A percentile compares a stretch with the other conserved stretches of the same genome.
phyloP scores from a whole-genome alignment of 2,113 vertebrate genomes.

The Ahaetulla prasina region DNA sequence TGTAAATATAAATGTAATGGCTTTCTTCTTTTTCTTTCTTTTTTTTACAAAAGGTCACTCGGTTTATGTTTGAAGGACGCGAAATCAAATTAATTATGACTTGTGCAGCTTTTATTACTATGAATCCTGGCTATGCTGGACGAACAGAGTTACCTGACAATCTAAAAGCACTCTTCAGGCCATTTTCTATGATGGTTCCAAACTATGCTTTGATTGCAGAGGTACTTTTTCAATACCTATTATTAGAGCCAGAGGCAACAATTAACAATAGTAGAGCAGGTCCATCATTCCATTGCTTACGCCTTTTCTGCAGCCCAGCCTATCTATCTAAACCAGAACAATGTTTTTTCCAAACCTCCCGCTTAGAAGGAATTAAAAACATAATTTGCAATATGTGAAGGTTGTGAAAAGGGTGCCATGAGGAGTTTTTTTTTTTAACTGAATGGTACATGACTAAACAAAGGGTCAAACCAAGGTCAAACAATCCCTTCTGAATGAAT shows the following conservation, averaged over 20 bases:
- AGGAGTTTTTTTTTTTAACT: neutral
- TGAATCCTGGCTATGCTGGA: conserved; percentile 88
- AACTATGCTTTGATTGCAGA: conserved; percentile 87
- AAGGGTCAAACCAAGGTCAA: neutral
- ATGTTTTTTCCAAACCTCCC: neutral
- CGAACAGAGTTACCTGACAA: conserved; percentile 86
- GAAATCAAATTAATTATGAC: conserved; percentile 85
- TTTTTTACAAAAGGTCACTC: conserved; percentile 68
- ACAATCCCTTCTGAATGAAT: neutral
- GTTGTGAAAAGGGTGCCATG: neutral
- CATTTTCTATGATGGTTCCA: conserved; percentile 88
- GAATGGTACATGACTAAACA: neutral
- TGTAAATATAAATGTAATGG: neutral
- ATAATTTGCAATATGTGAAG: neutral
- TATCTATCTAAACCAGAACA: neutral
- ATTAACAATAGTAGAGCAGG: neutral
- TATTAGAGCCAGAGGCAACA: neutral
- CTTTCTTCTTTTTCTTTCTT: neutral
- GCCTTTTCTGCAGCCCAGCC: neutral
- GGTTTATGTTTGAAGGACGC: conserved; percentile 85
- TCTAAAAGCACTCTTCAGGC: conserved; percentile 85
- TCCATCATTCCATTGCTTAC: neutral
- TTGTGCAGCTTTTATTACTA: conserved; percentile 87
- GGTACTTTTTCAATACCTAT: conserved; percentile 55
- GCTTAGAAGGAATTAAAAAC: neutral